phyloP scores from a whole-genome alignment of 92 coral and sea anemone genomes.

The Chrysogorgia sp. region DNA sequence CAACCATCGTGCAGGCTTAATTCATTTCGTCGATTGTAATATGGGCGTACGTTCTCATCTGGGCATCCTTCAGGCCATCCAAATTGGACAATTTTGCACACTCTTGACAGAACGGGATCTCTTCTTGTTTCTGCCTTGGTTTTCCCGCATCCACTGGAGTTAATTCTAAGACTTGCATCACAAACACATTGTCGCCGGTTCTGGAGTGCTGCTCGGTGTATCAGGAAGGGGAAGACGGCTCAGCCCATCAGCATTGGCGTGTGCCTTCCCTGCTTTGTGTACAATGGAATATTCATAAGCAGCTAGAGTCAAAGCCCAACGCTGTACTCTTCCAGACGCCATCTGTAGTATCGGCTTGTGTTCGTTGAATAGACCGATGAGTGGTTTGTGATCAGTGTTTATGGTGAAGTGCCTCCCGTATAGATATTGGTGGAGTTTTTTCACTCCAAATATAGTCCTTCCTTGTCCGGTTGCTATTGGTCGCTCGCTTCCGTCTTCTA shows the following conservation, averaged over 20 bases:
- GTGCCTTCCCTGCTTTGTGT: constrained; percentile 51
- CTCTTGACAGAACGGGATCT: constrained; percentile 62
- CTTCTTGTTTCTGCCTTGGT: constrained; percentile 57
- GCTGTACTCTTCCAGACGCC: constrained; percentile 42
- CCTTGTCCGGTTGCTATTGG: no score
- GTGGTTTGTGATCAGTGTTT: constrained; percentile 57
- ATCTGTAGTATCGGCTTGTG: constrained; percentile 32
- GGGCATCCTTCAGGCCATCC: constrained; percentile 55
- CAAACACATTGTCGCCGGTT: constrained; percentile 58
- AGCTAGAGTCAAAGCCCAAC: constrained; percentile 51
- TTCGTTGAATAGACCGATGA: constrained; percentile 27
- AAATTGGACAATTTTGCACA: constrained; percentile 41
- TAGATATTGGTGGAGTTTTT: constrained; percentile 53
- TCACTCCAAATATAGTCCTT: constrained; percentile 42
- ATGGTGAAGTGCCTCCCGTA: constrained; percentile 38
- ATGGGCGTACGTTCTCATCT: constrained; percentile 35
- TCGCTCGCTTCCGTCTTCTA: no score
- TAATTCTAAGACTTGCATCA: constrained; percentile 60
- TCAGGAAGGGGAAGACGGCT: constrained; percentile 61
- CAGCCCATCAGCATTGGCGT: constrained; percentile 65
- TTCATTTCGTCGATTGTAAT: constrained; percentile 44
- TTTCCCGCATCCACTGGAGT: constrained; percentile 58
- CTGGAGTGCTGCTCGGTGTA: constrained; percentile 43
- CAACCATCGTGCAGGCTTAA: constrained; percentile 55
- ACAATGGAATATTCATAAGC: constrained; percentile 59